Base-by-base conservation (phyloP, 2,113 vertebrate genomes). In the Eudyptes chrysolophus region DNA sequence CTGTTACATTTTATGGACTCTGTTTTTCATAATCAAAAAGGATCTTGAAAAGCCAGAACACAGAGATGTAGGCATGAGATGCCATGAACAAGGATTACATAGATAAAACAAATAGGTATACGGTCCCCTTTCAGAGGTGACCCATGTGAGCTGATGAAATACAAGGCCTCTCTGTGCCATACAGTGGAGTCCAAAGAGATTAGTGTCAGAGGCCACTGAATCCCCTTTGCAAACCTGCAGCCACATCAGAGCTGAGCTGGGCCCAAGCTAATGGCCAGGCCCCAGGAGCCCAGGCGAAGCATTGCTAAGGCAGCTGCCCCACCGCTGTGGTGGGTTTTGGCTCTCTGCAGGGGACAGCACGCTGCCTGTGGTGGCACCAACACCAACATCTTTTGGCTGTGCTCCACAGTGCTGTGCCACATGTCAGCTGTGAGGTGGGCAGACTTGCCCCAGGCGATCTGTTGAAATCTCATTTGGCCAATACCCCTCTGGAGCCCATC, bases 321-420 rank as follows among this genome's bases (percentile, higher is more conserved):
- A 22, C 24, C 0, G 1, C 30, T 12, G 34, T 2, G 61, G 3
- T 17, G 55, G n/a, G 13, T 3, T 27, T 54, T 40, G 69, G 36
- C 30, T 24, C 24, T 19, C 32, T 10, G 57, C 15, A 68, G 42
- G 61, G 46, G 10, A 29, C 61, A 60, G 5, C 15, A 5, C 0
- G 0, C 70, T 51, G 64, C 48, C 71, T 6, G 25, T 0, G 1
- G 15, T 32, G 55, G 60, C 36, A 52, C 17, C 0, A 1, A 6
- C 11, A 60, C 48, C 57, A 38, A 5, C 34, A 12, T 3, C 46
- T 46, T 46, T 9, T 1, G 16, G 27, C 74, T 29, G 21, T 4
- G 72, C 68, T 57, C 25, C 62, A 4, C 32, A 13, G 8, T 5
- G 55, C 61, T 2, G 0, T 11, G 61, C 32, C 34, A 7, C 13